Conservation (phyloP, 2,797 vertebrate species). For the Microtus californicus region DNA sequence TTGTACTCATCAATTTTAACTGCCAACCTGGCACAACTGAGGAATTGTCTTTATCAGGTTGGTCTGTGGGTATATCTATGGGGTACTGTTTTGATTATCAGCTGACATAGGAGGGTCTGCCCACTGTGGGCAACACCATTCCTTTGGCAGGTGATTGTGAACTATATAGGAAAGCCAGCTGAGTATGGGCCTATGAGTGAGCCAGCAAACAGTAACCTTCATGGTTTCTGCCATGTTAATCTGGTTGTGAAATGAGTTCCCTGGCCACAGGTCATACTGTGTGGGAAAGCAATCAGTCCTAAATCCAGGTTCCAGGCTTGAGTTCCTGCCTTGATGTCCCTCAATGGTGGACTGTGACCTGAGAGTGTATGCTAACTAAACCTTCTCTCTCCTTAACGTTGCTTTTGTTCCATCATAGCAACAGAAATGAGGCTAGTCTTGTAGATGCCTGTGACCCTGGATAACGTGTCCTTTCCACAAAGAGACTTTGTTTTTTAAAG, state of each 20-base stretch:
- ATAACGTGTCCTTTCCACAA: slow-evolving; percentile 6
- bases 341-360: background rate
- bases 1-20: background rate
- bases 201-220: no score
- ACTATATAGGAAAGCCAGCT: background rate
- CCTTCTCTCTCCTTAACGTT: background rate
- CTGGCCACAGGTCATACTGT: background rate
- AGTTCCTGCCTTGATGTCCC: background rate
- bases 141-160: background rate
- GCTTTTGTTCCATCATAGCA: background rate
- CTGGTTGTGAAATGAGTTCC: background rate
- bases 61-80: background rate
- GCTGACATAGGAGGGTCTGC: background rate
- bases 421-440: background rate
- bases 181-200: background rate
- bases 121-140: background rate
- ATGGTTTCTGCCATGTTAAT: background rate
- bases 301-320: background rate
- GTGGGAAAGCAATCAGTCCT: background rate
- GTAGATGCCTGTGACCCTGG: background rate
- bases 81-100: background rate
- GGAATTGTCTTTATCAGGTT: background rate
- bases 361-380: background rate
- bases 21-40: background rate
- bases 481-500: background rate